Percentiles rank a stretch among this genome's conserved stretches.
These are phyloP conservation scores for Nomada hirtipes DNA, from an alignment of 2,888 invertebrate species.

Conservation along the genomic window DNA sequence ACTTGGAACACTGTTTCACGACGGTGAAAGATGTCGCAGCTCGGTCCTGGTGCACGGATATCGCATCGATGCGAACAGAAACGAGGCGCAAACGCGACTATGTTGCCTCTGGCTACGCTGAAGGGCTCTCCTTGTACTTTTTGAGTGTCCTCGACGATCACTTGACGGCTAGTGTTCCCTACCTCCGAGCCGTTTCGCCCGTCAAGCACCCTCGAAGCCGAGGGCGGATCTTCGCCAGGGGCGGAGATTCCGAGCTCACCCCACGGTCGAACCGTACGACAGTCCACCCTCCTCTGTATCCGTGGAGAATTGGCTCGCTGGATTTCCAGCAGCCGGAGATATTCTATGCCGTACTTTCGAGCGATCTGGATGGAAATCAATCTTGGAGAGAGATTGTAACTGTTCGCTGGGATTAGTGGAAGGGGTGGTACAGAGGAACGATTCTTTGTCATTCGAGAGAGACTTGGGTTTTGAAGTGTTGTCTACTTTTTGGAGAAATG, in stretches of 20 bases:
- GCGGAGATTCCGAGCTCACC: conserved; percentile 73
- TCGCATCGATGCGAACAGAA: too few species aligned
- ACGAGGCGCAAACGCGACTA: not conserved
- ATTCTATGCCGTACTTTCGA: not conserved
- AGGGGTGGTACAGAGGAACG: not conserved
- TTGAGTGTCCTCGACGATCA: conserved; percentile 84
- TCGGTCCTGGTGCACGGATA: too few species aligned
- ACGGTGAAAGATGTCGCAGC: too few species aligned
- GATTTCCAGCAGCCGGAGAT: conserved; percentile 5
- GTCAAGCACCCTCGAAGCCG: conserved; percentile 79
- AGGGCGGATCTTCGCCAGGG: conserved; percentile 78
- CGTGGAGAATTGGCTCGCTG: conserved; percentile 33
- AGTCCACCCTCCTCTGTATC: conserved; percentile 61
- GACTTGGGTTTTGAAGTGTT: too few species aligned
- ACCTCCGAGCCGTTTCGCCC: conserved; percentile 77
- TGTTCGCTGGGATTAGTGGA: not conserved
- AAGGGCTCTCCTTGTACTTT: conserved; percentile 78
- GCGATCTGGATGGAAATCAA: not conserved
- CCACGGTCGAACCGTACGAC: conserved; percentile 52
- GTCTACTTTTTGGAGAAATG: too few species aligned
- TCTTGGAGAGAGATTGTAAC: not conserved
- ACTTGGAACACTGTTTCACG: too few species aligned
- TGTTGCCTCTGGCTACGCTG: conserved; percentile 43
- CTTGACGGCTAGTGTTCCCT: conserved; percentile 83
- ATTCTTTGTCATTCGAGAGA: not conserved